phyloP scores from a whole-genome alignment of 1,140 invertebrate species.

The Bombus waltoni region DNA sequence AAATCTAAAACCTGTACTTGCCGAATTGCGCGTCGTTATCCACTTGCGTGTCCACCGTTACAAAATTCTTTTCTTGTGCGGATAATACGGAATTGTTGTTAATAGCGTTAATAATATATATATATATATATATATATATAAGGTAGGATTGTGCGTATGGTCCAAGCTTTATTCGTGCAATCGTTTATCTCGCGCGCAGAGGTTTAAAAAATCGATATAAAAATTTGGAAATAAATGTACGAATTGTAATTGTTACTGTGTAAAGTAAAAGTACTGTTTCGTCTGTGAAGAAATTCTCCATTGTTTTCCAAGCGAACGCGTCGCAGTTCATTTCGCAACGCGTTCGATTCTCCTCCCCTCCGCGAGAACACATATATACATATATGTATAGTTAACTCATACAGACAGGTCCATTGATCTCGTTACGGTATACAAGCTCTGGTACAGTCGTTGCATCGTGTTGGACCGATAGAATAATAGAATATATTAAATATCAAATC shows the following conservation, averaged over 20 bases:
- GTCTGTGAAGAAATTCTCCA: background rate
- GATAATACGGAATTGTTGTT: too few relatives aligned
- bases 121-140: too few relatives aligned
- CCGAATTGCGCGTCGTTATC: too few relatives aligned
- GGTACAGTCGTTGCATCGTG: constrained; percentile 48
- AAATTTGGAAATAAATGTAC: background rate
- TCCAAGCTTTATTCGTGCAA: too few relatives aligned
- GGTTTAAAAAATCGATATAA: background rate
- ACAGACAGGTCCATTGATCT: constrained; percentile 73
- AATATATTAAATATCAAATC: constrained; percentile 60
- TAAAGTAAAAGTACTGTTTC: background rate
- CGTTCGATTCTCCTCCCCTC: constrained; percentile 6
- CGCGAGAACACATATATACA: constrained; percentile 3
- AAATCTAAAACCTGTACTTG: too few relatives aligned
- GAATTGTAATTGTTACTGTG: too few relatives aligned
- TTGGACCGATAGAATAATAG: constrained; percentile 53
- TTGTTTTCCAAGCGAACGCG: background rate
- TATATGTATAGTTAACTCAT: constrained; percentile 51
- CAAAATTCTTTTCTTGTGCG: too few relatives aligned
- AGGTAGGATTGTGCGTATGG: too few relatives aligned
- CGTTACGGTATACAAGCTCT: constrained; percentile 50
- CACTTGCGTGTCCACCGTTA: too few relatives aligned
- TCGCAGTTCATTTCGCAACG: background rate
- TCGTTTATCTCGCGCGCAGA: too few relatives aligned
- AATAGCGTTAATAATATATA: too few relatives aligned